Percentiles rank a stretch among this genome's conserved stretches.
Conservation (phyloP, 2,888 invertebrate genomes). For the Nomada fabriciana region DNA sequence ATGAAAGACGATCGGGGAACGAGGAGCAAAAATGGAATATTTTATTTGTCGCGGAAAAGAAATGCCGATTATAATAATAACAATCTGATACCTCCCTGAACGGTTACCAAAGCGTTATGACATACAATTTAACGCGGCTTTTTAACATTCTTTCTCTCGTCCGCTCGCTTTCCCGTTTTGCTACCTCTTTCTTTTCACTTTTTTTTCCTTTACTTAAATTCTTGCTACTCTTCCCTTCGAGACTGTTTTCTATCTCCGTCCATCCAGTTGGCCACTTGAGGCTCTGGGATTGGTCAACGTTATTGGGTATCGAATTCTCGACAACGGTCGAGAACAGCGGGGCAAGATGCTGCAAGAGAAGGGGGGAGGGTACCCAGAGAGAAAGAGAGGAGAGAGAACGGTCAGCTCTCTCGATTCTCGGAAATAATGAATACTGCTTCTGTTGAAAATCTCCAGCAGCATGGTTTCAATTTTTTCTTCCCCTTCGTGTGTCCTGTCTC, state of each 20-base stretch:
- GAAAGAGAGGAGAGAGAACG: conserved; percentile 47
- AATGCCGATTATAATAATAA: too few relatives aligned
- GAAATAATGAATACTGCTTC: conserved; percentile 81
- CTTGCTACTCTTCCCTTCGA: conserved; percentile 44
- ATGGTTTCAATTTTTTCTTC: conserved; percentile 62
- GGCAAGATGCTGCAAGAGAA: conserved; percentile 46
- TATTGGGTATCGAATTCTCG: conserved; percentile 72
- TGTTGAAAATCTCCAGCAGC: conserved; percentile 75
- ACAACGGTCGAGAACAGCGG: conserved; percentile 48
- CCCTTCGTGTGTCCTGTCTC: conserved; percentile 37
- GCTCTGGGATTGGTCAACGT: conserved; percentile 55
- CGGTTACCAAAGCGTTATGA: conserved; percentile 42
- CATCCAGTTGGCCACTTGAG: conserved; percentile 12
- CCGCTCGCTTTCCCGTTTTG: conserved; percentile 39
- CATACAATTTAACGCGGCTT: conserved; percentile 72
- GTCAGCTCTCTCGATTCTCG: conserved; percentile 72
- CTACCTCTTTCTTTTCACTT: conserved; percentile 16
- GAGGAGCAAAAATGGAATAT: too few relatives aligned
- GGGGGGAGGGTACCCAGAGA: conserved; percentile 35
- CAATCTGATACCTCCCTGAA: neutral
- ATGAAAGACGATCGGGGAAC: too few relatives aligned
- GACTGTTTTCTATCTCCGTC: conserved; percentile 8
- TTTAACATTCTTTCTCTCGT: conserved; percentile 72
- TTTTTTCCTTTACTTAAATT: conserved; percentile 49
- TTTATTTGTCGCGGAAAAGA: too few relatives aligned